These are phyloP conservation scores for Pipistrellus kuhlii DNA, from an alignment of 2,797 vertebrate genomes.

Conservation along the genomic window DNA sequence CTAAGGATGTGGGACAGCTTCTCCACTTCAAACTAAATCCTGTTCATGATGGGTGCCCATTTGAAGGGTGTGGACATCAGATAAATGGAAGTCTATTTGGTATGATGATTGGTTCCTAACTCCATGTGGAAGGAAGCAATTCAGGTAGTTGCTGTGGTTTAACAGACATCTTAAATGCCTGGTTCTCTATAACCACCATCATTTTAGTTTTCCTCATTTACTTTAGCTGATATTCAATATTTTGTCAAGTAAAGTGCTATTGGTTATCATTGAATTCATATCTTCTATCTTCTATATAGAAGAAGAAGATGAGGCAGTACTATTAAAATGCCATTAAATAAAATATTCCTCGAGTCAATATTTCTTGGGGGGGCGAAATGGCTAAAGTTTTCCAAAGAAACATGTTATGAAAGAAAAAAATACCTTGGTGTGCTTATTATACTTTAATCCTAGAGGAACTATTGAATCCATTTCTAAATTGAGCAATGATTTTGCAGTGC, in stretches of 20 bases:
- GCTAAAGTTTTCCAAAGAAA: slow-evolving; percentile 50
- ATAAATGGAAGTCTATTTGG: rapidly evolving
- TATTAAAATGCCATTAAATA: slow-evolving; percentile 1
- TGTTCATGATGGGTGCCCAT: rapidly evolving
- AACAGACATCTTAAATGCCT: background rate
- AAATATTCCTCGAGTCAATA: background rate
- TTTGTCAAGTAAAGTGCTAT: slow-evolving; percentile 56
- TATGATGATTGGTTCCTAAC: background rate
- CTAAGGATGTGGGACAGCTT: background rate
- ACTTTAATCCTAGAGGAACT: background rate
- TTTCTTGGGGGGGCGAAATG: background rate
- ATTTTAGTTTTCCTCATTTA: background rate
- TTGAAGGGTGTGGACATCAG: rapidly evolving
- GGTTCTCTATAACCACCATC: background rate
- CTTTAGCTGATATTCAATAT: background rate
- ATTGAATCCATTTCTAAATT: slow-evolving; percentile 38
- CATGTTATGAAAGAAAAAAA: background rate
- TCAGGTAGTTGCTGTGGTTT: background rate
- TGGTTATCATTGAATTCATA: background rate
- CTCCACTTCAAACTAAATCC: background rate
- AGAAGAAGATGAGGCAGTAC: background rate
- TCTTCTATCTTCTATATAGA: background rate
- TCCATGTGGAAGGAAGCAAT: rapidly evolving
- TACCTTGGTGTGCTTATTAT: background rate
- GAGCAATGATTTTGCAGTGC: background rate